These are phyloP conservation scores for Sebastes fasciatus DNA, from an alignment of 2,113 vertebrate species.

Conservation along the genomic window DNA sequence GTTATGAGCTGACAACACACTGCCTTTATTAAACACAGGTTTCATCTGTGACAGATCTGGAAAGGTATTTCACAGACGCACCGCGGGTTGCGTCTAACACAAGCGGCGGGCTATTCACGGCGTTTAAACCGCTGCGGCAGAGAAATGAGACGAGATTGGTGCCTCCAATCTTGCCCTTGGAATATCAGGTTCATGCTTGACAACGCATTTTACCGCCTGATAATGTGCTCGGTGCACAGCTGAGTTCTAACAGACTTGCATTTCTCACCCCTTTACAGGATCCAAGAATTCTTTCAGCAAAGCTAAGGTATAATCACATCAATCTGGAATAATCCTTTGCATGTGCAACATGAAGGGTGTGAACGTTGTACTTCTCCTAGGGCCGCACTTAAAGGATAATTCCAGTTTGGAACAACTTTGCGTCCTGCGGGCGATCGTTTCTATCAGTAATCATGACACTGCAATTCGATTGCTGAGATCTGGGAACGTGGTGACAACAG, in stretches of 20 bases:
- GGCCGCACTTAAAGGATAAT: no score
- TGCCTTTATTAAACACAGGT: constrained; percentile 67
- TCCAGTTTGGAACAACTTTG: no score
- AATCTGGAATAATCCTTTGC: background rate
- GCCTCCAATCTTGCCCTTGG: constrained; percentile 24
- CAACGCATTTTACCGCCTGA: constrained; percentile 36
- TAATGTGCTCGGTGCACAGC: constrained; percentile 21
- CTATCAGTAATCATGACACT: no score
- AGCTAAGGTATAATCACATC: constrained; percentile 22
- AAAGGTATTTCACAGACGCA: constrained; percentile 58
- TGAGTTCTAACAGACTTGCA: constrained; percentile 35
- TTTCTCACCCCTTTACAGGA: constrained; percentile 28
- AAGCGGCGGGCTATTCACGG: constrained; percentile 38
- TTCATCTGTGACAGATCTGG: constrained; percentile 71
- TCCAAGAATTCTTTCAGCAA: constrained; percentile 15
- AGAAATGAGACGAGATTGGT: constrained; percentile 43
- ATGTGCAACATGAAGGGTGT: no score
- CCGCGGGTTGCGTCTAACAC: constrained; percentile 40
- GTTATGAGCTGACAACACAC: constrained; percentile 68
- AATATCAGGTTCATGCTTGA: constrained; percentile 48
- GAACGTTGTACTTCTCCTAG: no score
- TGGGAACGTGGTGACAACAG: no score
- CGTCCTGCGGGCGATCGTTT: no score
- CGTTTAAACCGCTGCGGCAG: constrained; percentile 49
- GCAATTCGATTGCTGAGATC: no score